Evolutionary conservation across 2,888 invertebrate species (phyloP).

Genomic region (Charanyca ferruginea): DNA sequence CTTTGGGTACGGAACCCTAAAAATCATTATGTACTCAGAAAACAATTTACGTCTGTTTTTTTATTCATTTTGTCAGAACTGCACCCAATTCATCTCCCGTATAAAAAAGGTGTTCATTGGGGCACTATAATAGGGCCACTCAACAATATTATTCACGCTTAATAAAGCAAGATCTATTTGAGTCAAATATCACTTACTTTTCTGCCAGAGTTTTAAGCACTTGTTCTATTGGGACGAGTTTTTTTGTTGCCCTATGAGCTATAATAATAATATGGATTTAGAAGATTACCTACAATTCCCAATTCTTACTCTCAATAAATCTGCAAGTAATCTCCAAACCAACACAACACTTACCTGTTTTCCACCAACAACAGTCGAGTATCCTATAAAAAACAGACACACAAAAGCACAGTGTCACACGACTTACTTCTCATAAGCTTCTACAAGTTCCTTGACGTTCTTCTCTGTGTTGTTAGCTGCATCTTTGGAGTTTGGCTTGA

Average conservation of each 20-base stretch:
- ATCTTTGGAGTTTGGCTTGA: constrained; percentile 92
- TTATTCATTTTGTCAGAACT: too few species aligned
- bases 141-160: background rate
- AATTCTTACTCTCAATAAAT: background rate
- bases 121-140: constrained; percentile 1
- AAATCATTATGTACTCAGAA: too few species aligned
- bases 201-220: too few species aligned
- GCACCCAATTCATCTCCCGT: background rate
- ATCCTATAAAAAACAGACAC: constrained; percentile 7
- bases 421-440: constrained; percentile 92
- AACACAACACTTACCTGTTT: constrained; percentile 15
- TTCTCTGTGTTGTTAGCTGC: constrained; percentile 93
- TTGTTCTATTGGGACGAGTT: too few species aligned
- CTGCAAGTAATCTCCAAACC: constrained; percentile 36
- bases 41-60: too few species aligned
- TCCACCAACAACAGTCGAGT: background rate
- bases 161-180: background rate
- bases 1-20: too few species aligned
- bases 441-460: constrained; percentile 93
- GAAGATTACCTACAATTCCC: too few species aligned
- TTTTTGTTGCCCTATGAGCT: too few species aligned
- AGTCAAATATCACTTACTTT: background rate
- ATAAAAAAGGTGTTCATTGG: background rate
- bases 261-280: too few species aligned
- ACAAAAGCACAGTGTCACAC: constrained; percentile 46